phyloP scores from a whole-genome alignment of 2,797 vertebrate genomes.

The Chaunax sp. region DNA sequence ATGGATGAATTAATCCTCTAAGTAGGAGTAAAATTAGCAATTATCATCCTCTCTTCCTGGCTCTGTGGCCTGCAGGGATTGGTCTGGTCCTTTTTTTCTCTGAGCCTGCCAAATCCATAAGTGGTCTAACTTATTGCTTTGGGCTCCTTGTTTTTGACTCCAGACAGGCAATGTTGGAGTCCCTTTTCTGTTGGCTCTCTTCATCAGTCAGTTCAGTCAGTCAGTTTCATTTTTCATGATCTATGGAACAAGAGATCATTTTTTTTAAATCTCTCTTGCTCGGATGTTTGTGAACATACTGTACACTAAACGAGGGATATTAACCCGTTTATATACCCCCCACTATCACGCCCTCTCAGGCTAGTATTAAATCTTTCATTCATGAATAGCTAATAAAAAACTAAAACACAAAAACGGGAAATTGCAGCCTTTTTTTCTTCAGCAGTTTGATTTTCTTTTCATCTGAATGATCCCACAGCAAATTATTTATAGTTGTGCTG shows the following conservation, averaged over 20 bases:
- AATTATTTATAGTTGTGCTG: constrained; percentile 34
- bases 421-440: constrained; percentile 20
- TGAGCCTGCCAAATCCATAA: constrained; percentile 20
- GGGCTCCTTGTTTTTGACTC: constrained; percentile 7
- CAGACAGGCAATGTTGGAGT: constrained; percentile 14
- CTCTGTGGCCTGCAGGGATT: constrained; percentile 48
- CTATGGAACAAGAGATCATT: not conserved
- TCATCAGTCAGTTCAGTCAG: not conserved
- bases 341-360: constrained; percentile 25
- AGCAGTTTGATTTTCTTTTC: constrained; percentile 39
- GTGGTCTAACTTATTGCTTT: constrained; percentile 44
- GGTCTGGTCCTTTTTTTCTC: constrained; percentile 23
- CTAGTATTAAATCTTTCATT: constrained; percentile 43
- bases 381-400: constrained; percentile 46
- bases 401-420: constrained; percentile 32
- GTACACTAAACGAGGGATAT: constrained; percentile 23
- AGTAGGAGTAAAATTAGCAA: constrained; percentile 77
- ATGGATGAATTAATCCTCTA: constrained; percentile 76
- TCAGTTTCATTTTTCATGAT: not conserved
- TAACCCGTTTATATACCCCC: constrained; percentile 19
- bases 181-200: constrained; percentile 17
- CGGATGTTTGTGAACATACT: constrained; percentile 26
- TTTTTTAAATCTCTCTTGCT: constrained; percentile 18
- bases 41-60: constrained; percentile 65
- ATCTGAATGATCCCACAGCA: constrained; percentile 28